Evolutionary conservation across 2,888 invertebrate species (phyloP).

Genomic region (Elgonia sp.): DNA sequence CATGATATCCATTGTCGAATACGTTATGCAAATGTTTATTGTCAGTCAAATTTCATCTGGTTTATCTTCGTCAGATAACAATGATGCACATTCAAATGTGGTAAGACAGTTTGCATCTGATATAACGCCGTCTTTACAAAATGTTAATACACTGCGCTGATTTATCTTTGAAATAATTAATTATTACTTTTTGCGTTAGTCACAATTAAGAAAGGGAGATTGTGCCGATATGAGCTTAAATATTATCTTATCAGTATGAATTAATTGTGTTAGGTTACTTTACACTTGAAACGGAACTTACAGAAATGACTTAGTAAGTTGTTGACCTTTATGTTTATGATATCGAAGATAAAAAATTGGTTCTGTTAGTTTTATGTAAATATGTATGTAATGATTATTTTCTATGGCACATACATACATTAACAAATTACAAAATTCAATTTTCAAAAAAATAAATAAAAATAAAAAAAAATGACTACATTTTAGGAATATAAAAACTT

Average conservation of each 20-base stretch:
- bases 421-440: too few relatives aligned
- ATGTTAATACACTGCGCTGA: background rate
- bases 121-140: conserved; percentile 11
- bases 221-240: background rate
- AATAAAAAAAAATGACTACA: too few relatives aligned
- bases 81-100: conserved; percentile 29
- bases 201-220: background rate
- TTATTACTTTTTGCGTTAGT: background rate
- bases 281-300: background rate
- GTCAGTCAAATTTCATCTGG: conserved; percentile 58
- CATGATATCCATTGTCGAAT: conserved; percentile 35
- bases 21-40: conserved; percentile 63
- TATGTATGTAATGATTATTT: too few relatives aligned
- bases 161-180: background rate
- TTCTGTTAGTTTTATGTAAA: too few relatives aligned
- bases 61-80: conserved; percentile 19
- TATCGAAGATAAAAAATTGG: too few relatives aligned
- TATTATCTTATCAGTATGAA: background rate
- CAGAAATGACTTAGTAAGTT: conserved; percentile 17
- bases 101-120: conserved; percentile 12
- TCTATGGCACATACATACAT: too few relatives aligned
- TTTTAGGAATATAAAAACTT: too few relatives aligned
- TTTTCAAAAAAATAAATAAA: too few relatives aligned
- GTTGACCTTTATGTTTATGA: conserved; percentile 28
- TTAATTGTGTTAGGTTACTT: conserved; percentile 29